Percentiles rank a stretch among this genome's conserved stretches.
Conservation (phyloP, 1,140 invertebrate species). For the Hirudo medicinalis region DNA sequence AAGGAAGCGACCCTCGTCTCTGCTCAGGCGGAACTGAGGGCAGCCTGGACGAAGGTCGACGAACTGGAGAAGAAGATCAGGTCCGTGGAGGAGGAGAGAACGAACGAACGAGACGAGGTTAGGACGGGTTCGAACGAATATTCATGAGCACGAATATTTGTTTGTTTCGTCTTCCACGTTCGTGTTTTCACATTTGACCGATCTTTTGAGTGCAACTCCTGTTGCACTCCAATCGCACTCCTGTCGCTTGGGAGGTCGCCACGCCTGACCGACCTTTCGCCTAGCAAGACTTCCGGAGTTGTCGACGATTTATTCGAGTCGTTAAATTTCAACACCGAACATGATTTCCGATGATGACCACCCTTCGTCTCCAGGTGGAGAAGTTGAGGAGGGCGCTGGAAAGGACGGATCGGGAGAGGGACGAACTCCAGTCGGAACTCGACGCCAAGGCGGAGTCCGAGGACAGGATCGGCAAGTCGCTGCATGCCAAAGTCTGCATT, state of each 20-base stretch:
- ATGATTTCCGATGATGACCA: no score
- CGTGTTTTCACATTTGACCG: no score
- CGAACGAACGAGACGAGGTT: not conserved
- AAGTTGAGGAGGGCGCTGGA: conserved; percentile 16
- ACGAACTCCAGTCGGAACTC: conserved; percentile 35
- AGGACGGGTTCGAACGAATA: not conserved
- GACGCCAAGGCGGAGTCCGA: conserved; percentile 39
- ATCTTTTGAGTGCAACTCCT: no score
- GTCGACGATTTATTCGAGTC: no score
- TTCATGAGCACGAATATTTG: not conserved
- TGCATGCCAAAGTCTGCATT: conserved; percentile 28
- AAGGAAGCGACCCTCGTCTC: conserved; percentile 30
- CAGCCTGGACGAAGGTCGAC: conserved; percentile 28
- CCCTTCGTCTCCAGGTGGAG: not conserved
- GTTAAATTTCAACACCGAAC: no score
- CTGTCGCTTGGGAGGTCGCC: no score
- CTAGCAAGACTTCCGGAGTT: no score
- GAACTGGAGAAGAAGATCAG: conserved; percentile 32
- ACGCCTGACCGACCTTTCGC: no score
- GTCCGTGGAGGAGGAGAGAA: conserved; percentile 23
- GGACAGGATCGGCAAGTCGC: conserved; percentile 30
- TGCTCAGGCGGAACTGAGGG: conserved; percentile 31
- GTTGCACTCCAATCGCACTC: no score
- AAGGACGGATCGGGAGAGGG: conserved; percentile 38
- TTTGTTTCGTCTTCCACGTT: no score